Evolutionary conservation across 2,113 vertebrate species (phyloP).

Genomic region (Atherinomorus stipes): DNA sequence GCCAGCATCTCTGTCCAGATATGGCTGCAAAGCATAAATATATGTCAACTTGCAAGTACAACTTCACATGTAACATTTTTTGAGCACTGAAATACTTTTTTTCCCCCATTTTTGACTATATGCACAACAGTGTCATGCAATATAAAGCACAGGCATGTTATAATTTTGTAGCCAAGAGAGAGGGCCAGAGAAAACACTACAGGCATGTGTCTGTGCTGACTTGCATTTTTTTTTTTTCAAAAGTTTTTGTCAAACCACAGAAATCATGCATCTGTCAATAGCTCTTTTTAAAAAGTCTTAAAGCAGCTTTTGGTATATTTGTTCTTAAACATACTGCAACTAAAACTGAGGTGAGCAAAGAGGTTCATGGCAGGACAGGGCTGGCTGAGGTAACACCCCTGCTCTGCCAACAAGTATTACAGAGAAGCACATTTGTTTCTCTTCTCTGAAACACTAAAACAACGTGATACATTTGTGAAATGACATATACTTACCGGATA

Average conservation of each 20-base stretch:
- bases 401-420: constrained; percentile 45
- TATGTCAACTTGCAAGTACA: no score
- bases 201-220: neutral
- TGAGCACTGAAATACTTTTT: no score
- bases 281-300: neutral
- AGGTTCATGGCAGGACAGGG: constrained; percentile 55
- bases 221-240: neutral
- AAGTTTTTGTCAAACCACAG: neutral
- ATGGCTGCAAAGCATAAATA: no score
- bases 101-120: no score
- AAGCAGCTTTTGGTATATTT: constrained; percentile 5
- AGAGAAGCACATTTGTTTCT: constrained; percentile 33
- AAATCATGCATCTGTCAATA: neutral
- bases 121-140: no score
- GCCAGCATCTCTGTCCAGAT: no score
- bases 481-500: neutral
- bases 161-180: no score
- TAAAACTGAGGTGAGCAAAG: neutral
- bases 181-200: neutral
- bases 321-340: constrained; percentile 5
- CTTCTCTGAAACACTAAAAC: neutral
- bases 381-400: neutral
- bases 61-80: no score
- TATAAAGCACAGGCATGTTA: no score
- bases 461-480: neutral